Conservation (phyloP, 2,888 invertebrate genomes). For the Tipula vernalis region DNA sequence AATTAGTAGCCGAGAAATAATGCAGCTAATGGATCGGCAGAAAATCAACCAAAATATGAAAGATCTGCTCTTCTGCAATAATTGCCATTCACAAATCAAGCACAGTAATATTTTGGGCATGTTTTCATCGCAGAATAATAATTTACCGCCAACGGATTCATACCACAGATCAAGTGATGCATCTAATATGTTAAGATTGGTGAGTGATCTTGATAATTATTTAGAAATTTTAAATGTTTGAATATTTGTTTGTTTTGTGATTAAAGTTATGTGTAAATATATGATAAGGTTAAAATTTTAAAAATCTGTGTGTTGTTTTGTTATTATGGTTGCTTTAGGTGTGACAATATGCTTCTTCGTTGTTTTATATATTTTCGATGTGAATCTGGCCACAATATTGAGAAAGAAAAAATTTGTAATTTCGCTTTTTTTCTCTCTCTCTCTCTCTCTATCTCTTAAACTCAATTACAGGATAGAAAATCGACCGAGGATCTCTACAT, state of each 20-base stretch:
- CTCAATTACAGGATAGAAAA: conserved; percentile 35
- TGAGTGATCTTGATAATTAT: background rate
- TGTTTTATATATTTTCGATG: no score
- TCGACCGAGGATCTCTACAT: conserved; percentile 45
- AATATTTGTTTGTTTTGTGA: background rate
- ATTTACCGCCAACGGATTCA: background rate
- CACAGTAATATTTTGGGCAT: background rate
- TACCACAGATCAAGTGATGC: background rate
- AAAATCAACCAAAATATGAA: background rate
- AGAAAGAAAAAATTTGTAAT: background rate
- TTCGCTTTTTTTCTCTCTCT: background rate
- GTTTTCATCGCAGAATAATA: conserved; percentile 7
- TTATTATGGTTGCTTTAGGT: background rate
- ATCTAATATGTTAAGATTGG: conserved; percentile 4
- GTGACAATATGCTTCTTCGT: no score
- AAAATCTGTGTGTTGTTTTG: background rate
- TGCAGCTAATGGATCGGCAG: background rate
- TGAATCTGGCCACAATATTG: no score
- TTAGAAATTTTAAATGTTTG: background rate
- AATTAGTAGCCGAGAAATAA: conserved; percentile 16
- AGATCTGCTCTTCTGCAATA: background rate
- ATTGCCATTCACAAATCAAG: background rate
- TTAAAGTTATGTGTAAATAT: background rate
- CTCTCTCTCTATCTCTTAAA: background rate
- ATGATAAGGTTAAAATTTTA: background rate